Percentiles rank a stretch among this genome's conserved stretches.
phyloP scores from a whole-genome alignment of 1,140 invertebrate species.

The Chymomyza costata region DNA sequence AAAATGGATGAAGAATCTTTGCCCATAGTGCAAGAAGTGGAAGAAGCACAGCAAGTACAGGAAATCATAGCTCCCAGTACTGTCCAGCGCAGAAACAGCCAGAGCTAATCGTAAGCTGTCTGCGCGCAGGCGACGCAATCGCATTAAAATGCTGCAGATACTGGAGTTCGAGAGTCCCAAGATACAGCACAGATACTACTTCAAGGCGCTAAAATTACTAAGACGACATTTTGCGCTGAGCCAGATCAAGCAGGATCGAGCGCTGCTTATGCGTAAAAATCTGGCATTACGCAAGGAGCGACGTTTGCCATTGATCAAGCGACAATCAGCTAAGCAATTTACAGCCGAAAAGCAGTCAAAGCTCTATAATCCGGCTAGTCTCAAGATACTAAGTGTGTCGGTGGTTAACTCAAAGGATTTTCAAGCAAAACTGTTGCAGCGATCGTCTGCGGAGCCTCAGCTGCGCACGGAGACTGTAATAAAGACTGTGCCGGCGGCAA shows the following conservation, averaged over 20 bases:
- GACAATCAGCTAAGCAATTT: slow-evolving; percentile 41
- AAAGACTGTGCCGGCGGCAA: slow-evolving; percentile 28
- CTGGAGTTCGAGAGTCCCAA: slow-evolving; percentile 58
- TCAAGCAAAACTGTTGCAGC: slow-evolving; percentile 18
- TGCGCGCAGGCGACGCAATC: slow-evolving; percentile 48
- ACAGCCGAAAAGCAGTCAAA: background rate
- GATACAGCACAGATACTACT: slow-evolving; percentile 53
- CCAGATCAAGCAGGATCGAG: slow-evolving; percentile 18
- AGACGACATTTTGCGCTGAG: slow-evolving; percentile 20
- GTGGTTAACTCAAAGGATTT: slow-evolving; percentile 39
- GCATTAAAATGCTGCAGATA: slow-evolving; percentile 56
- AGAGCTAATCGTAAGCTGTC: slow-evolving; percentile 33
- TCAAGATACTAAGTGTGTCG: slow-evolving; percentile 37
- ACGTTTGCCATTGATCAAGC: slow-evolving; percentile 51
- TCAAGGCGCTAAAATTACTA: slow-evolving; percentile 38
- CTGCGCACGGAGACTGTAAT: slow-evolving; percentile 44
- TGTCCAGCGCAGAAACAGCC: slow-evolving; percentile 20
- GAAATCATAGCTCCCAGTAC: background rate
- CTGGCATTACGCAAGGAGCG: slow-evolving; percentile 36
- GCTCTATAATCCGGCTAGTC: slow-evolving; percentile 25
- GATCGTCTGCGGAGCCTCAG: slow-evolving; percentile 1
- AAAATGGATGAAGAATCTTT: too few species aligned
- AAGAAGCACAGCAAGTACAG: background rate
- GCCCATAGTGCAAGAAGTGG: background rate
- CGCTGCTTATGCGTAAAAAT: slow-evolving; percentile 24